Evolutionary conservation across 2,113 vertebrate genomes (phyloP), one percentile per base, ranked within the genome.

Genomic region (Pristiophorus japonicus): DNA sequence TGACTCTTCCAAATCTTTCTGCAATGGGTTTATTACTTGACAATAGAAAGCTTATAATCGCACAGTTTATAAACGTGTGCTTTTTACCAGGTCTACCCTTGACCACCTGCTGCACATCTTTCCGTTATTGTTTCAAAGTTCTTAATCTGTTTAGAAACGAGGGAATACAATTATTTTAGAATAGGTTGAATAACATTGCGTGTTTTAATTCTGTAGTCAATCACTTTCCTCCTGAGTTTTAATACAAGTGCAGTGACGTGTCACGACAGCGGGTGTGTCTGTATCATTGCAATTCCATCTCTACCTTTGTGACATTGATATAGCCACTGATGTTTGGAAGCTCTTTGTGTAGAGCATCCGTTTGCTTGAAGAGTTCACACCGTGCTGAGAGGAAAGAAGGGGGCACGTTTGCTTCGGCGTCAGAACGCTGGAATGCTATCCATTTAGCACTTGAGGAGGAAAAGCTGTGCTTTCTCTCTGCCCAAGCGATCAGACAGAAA

Each of bases 401-500:
- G 96, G 96, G 97, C 96, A 95, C 97, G 96, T 97, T 97, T 97
- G 97, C 96, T 97, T 97, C 97, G 97, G 96, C 97, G 97, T 98
- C 98, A 97, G 96, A 96, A 97, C 97, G 97, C 97, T 94, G 97
- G 98, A 98, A 98, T 98, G 98, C 96, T 96, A 96, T 97, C 97
- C 97, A 95, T 97, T 98, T 97, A 98, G 97, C 97, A 97, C 65
- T 96, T 92, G n/a, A n/a, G n/a, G n/a, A n/a, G n/a, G n/a, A n/a
- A n/a, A n/a, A n/a, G n/a, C n/a, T n/a, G n/a, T n/a, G 85, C 30
- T 59, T 92, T 92, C 38, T 78, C 30, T 38, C 16, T 63, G 18
- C 55, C 27, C 45, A 34, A 47, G 65, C 66, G 24, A 94, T 70
- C 65, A 45, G 22, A 24, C 66, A 51, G 65, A 93, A 91, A 91